Conservation (phyloP, 1,140 invertebrate species). For the Macrosteles quadrilineatus region DNA sequence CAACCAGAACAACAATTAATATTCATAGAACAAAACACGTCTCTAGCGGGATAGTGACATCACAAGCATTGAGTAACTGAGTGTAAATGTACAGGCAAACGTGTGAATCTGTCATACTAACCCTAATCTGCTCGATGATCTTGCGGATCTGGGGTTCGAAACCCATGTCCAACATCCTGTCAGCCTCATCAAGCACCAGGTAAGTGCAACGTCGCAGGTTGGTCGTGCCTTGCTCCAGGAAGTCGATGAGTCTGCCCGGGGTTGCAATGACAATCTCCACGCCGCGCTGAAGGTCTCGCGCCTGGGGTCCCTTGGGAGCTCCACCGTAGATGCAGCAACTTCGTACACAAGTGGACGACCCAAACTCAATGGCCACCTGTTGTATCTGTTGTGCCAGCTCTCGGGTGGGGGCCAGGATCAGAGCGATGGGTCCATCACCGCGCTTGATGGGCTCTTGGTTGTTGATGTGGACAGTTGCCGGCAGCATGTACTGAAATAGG, state of each 20-base stretch:
- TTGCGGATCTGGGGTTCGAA: constrained; percentile 99
- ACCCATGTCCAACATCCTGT: constrained; percentile 92
- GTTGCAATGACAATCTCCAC: constrained; percentile 86
- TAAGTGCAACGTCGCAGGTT: constrained; percentile 88
- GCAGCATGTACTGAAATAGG: constrained; percentile 53
- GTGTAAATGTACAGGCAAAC: no score
- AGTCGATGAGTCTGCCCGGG: constrained; percentile 88
- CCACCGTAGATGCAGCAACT: constrained; percentile 91
- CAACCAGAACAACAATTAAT: no score
- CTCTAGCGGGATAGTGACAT: no score
- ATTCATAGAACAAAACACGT: no score
- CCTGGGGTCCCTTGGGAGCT: constrained; percentile 69
- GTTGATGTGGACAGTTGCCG: constrained; percentile 75
- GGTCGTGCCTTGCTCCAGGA: constrained; percentile 82
- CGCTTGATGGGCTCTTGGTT: constrained; percentile 65
- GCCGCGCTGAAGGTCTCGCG: constrained; percentile 84
- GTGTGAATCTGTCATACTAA: no score
- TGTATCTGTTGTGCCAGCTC: constrained; percentile 86
- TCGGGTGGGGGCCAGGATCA: constrained; percentile 80
- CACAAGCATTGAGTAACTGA: no score
- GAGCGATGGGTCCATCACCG: constrained; percentile 73
- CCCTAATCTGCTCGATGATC: constrained; percentile 92
- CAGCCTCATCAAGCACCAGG: constrained; percentile 95
- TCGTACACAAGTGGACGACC: constrained; percentile 67
- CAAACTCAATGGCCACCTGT: constrained; percentile 86